A percentile compares a stretch with the other conserved stretches of the same genome.
phyloP scores from a whole-genome alignment of 2,113 vertebrate species.

The Zootoca vivipara region DNA sequence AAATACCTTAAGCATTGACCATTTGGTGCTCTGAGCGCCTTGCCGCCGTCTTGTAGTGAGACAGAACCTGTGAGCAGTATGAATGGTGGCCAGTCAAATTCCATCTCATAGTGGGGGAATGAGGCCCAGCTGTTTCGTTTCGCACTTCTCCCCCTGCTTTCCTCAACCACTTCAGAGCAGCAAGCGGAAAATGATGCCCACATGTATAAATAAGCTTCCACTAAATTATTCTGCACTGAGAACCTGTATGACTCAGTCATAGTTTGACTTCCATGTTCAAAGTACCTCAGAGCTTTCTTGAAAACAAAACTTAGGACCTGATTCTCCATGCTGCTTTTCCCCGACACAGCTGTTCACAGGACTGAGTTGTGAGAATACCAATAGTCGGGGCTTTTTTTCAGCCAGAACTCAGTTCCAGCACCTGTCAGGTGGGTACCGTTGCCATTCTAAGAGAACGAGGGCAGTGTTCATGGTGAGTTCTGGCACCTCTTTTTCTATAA shows the following conservation, averaged over 20 bases:
- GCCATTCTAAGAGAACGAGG: no score
- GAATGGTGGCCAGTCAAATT: neutral
- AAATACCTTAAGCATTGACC: slow-evolving; percentile 80
- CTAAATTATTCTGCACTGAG: neutral
- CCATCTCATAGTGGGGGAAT: neutral
- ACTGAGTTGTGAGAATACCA: neutral
- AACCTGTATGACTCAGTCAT: neutral
- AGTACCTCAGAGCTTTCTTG: neutral
- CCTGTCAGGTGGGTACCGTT: no score
- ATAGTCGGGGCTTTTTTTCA: neutral
- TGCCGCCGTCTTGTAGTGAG: neutral
- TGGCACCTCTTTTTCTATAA: no score
- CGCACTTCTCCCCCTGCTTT: neutral
- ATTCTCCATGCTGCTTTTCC: accelerated
- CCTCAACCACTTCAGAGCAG: neutral
- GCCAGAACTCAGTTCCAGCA: no score
- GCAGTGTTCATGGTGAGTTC: no score
- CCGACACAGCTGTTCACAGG: accelerated
- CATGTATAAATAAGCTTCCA: neutral
- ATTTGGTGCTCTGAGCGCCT: slow-evolving; percentile 74
- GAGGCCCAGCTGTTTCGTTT: neutral
- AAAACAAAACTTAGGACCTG: neutral
- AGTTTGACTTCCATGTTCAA: neutral
- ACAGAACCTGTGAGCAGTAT: accelerated
- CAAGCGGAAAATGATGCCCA: neutral